Percentiles rank a stretch among this genome's conserved stretches.
phyloP scores from a whole-genome alignment of 1,140 invertebrate species.

The Chironomus striatipennis region DNA sequence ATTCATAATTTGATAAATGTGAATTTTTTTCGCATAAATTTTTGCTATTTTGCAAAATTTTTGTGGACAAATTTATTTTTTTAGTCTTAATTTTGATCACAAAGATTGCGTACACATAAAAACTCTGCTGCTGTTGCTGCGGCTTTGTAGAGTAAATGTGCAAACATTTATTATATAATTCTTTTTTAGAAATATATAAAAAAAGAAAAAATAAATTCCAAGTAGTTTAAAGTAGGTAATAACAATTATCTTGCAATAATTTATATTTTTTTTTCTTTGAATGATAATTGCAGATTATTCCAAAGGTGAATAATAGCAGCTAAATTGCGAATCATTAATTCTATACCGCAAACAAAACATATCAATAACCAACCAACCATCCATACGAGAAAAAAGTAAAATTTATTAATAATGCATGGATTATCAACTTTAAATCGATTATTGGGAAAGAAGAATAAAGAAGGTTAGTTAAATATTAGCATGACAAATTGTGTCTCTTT shows the following conservation, averaged over 20 bases:
- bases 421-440: conserved; percentile 40
- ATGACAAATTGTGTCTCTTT: conserved; percentile 18
- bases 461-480: conserved; percentile 27
- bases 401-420: conserved; percentile 34
- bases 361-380: background rate
- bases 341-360: background rate
- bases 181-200: too few relatives aligned
- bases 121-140: too few relatives aligned
- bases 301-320: background rate
- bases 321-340: background rate
- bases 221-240: background rate
- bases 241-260: background rate
- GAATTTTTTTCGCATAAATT: too few relatives aligned
- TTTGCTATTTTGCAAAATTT: background rate
- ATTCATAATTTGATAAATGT: background rate
- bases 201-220: too few relatives aligned
- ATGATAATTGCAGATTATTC: conserved; percentile 8
- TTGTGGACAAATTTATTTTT: background rate
- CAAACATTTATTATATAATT: background rate
- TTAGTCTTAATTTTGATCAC: background rate
- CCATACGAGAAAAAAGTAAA: background rate
- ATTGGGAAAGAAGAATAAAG: conserved; percentile 38
- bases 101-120: background rate
- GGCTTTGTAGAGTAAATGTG: background rate
- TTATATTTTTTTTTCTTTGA: background rate